These are phyloP conservation scores for Blera fallax DNA, from an alignment of 2,888 invertebrate genomes.

Conservation along the genomic window DNA sequence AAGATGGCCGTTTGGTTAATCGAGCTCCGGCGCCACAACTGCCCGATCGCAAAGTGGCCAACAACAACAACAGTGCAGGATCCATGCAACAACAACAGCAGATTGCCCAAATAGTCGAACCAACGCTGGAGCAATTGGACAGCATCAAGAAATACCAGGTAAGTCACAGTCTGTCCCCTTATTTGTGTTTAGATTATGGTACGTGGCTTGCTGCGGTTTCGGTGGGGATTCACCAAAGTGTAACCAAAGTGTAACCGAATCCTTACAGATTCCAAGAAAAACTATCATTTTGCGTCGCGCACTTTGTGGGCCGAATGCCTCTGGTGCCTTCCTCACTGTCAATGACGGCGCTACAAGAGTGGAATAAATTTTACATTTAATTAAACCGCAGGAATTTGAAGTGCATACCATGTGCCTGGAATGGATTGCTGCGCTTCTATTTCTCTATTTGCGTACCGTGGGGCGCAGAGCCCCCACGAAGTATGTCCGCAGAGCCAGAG, in stretches of 20 bases:
- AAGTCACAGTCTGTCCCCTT: slow-evolving; percentile 80
- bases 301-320: not conserved
- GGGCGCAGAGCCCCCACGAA: not conserved
- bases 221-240: not conserved
- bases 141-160: slow-evolving; percentile 97
- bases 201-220: slow-evolving; percentile 14
- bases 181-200: not conserved
- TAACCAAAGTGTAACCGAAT: slow-evolving; percentile 27
- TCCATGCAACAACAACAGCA: slow-evolving; percentile 79
- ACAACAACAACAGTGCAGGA: slow-evolving; percentile 76
- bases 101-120: slow-evolving; percentile 83
- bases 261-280: slow-evolving; percentile 18
- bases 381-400: slow-evolving; percentile 36
- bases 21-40: slow-evolving; percentile 86
- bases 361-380: slow-evolving; percentile 53
- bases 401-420: not conserved
- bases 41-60: slow-evolving; percentile 84
- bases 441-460: not conserved
- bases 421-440: not conserved
- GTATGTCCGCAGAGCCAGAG: not conserved
- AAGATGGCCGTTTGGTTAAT: slow-evolving; percentile 85
- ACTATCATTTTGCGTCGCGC: not conserved
- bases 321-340: slow-evolving; percentile 11
- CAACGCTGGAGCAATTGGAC: slow-evolving; percentile 93
- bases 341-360: slow-evolving; percentile 18